These are phyloP conservation scores for Poeciliopsis gracilis DNA, from an alignment of 2,797 vertebrate species.

Conservation along the genomic window DNA sequence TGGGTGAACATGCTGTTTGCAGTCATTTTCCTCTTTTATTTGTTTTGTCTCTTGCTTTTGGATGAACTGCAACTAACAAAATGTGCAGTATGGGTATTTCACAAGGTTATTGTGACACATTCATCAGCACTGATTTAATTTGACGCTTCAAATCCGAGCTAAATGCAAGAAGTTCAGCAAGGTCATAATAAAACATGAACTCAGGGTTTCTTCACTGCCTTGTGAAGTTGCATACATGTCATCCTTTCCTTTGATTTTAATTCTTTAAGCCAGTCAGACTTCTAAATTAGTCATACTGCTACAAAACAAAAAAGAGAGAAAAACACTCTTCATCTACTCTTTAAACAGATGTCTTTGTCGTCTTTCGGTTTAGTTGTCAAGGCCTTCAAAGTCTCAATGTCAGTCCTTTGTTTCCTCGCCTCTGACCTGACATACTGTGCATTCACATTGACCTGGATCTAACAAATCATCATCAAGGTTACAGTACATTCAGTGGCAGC, in stretches of 20 bases:
- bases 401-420: background rate
- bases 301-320: background rate
- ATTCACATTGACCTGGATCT: conserved; percentile 39
- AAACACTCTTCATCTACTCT: background rate
- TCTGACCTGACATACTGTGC: conserved; percentile 15
- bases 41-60: background rate
- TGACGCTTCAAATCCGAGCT: background rate
- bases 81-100: background rate
- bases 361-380: background rate
- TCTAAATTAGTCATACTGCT: background rate
- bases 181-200: background rate
- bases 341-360: background rate
- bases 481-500: conserved; percentile 19
- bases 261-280: background rate
- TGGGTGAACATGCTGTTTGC: background rate
- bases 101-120: background rate
- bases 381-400: background rate
- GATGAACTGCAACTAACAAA: background rate
- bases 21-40: background rate
- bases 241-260: background rate
- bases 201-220: background rate
- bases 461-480: conserved; percentile 56
- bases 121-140: background rate
- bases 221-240: background rate
- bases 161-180: background rate